Evolutionary conservation across 2,113 vertebrate species (phyloP).

Genomic region (Mionectes macconnelli): DNA sequence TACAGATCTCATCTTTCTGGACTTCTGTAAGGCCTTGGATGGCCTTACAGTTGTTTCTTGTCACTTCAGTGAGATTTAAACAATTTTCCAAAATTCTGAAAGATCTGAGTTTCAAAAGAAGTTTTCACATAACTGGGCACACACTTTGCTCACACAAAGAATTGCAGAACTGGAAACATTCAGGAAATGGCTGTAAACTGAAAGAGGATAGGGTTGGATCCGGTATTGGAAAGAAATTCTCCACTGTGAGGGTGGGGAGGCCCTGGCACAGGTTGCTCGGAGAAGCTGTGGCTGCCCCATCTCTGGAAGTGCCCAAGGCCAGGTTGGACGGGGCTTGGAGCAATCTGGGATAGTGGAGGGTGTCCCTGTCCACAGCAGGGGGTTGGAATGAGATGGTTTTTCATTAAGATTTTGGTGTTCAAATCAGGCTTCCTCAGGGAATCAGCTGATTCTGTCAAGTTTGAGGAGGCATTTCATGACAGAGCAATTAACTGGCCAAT

Average conservation of each 20-base stretch:
- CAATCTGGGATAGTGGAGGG: neutral
- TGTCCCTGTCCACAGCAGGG: neutral
- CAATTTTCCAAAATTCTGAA: neutral
- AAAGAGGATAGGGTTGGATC: neutral
- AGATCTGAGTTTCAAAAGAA: neutral
- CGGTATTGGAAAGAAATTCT: neutral
- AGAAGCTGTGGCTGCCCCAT: neutral
- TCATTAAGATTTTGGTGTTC: neutral
- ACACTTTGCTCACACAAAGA: neutral
- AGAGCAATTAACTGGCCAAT: neutral
- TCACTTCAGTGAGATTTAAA: neutral
- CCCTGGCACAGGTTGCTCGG: fast-evolving
- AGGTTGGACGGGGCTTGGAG: fast-evolving
- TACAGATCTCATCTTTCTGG: neutral
- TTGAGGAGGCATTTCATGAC: neutral
- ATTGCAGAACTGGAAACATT: neutral
- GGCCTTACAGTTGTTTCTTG: neutral
- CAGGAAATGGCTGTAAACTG: neutral
- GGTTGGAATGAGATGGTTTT: fast-evolving
- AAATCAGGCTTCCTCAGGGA: neutral
- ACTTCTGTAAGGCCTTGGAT: neutral
- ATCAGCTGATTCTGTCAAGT: neutral
- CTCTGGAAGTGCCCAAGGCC: neutral
- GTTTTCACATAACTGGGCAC: neutral
- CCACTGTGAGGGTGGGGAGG: neutral